phyloP scores from a whole-genome alignment of 2,888 invertebrate genomes.

The Fragum sueziense region DNA sequence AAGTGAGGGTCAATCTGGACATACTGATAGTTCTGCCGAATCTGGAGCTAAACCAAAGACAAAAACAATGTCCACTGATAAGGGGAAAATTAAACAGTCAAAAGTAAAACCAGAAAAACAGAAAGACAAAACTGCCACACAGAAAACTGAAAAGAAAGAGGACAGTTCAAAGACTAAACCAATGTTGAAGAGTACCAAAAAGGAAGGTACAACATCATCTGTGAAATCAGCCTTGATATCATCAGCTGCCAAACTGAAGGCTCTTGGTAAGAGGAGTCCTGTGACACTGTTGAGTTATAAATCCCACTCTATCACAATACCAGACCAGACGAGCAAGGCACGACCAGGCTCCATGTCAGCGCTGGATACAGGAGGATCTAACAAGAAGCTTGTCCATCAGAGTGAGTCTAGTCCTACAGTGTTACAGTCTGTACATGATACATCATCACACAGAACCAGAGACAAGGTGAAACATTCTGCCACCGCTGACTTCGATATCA shows the following conservation, averaged over 20 bases:
- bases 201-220: constrained; percentile 26
- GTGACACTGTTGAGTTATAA: constrained; percentile 56
- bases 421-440: no score
- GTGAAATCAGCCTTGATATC: constrained; percentile 54
- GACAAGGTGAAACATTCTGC: not conserved
- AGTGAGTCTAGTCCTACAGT: constrained; percentile 56
- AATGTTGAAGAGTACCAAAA: constrained; percentile 15
- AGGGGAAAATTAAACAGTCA: not conserved
- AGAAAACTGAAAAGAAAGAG: not conserved
- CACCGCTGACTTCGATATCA: not conserved
- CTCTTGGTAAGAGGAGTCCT: constrained; percentile 53
- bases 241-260: constrained; percentile 59
- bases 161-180: not conserved
- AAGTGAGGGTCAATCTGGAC: not conserved
- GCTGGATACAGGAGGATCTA: not conserved
- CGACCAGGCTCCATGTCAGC: constrained; percentile 6
- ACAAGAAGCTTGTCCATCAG: constrained; percentile 34
- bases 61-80: constrained; percentile 7
- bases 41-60: constrained; percentile 24
- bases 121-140: not conserved
- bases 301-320: constrained; percentile 53
- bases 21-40: not conserved
- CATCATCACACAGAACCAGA: not conserved
- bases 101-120: not conserved
- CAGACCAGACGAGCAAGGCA: constrained; percentile 39